Conservation (phyloP, 2,113 vertebrate species). For the Etheostoma cragini region DNA sequence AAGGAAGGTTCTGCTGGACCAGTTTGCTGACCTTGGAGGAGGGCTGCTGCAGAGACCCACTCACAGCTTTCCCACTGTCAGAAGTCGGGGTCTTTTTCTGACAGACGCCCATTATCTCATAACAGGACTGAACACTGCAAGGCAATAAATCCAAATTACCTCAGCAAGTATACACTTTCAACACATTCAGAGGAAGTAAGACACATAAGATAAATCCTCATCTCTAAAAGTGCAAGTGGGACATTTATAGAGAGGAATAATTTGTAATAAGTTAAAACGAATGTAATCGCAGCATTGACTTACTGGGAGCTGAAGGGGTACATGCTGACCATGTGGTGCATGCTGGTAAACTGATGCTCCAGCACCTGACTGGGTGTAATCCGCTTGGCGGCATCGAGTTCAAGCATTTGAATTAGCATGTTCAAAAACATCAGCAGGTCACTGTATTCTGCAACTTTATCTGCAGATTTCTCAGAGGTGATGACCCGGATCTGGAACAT, state of each 20-base stretch:
- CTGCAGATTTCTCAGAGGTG: accelerated
- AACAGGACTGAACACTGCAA: not conserved
- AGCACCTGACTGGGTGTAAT: not conserved
- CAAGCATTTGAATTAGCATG: not conserved
- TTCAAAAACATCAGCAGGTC: conserved; percentile 2
- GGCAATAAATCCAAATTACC: not conserved
- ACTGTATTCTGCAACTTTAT: not conserved
- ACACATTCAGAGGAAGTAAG: not conserved
- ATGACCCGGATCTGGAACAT: not conserved
- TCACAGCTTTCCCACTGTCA: not conserved
- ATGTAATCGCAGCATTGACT: conserved; percentile 3
- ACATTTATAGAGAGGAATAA: not conserved
- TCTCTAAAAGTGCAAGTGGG: not conserved
- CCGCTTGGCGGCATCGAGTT: not conserved
- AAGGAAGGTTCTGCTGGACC: too few relatives aligned
- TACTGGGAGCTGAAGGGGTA: not conserved
- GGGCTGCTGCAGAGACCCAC: not conserved
- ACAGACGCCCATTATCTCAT: not conserved
- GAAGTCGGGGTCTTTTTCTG: not conserved
- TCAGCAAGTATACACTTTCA: not conserved
- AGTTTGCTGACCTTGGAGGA: not conserved
- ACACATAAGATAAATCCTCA: not conserved
- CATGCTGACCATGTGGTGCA: not conserved
- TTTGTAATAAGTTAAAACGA: not conserved
- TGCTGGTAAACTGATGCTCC: conserved; percentile 3